phyloP scores from a whole-genome alignment of 1,140 invertebrate genomes.

The Ceratosolen fusciceps region DNA sequence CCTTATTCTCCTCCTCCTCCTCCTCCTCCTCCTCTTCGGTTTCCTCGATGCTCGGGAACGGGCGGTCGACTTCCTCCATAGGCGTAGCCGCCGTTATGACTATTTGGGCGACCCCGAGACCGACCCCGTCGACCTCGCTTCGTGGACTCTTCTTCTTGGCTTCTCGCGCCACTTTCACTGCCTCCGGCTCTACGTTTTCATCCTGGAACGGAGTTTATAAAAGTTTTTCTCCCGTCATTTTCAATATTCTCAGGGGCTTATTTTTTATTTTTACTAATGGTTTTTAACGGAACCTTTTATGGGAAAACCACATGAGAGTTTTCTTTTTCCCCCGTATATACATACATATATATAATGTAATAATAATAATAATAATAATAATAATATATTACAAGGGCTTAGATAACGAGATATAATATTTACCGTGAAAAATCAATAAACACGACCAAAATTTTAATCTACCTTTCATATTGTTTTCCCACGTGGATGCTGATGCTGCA shows the following conservation, averaged over 20 bases:
- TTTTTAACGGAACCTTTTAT: not conserved
- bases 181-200: conserved; percentile 56
- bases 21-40: conserved; percentile 55
- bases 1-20: conserved; percentile 50
- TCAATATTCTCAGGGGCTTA: not conserved
- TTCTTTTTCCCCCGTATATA: not conserved
- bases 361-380: too few species aligned
- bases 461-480: too few species aligned
- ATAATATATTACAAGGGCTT: too few species aligned
- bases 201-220: conserved; percentile 35
- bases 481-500: not conserved
- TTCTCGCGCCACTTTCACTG: conserved; percentile 39
- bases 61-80: conserved; percentile 84
- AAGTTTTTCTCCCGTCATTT: not conserved
- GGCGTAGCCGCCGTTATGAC: conserved; percentile 91
- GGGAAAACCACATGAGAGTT: not conserved
- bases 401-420: too few species aligned
- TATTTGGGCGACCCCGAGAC: conserved; percentile 85
- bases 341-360: too few species aligned
- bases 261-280: not conserved
- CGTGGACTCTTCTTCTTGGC: conserved; percentile 51
- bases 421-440: too few species aligned
- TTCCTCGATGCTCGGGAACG: conserved; percentile 73
- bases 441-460: too few species aligned
- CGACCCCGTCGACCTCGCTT: conserved; percentile 59